Base-by-base conservation (phyloP, 2,797 vertebrate genomes). In the Myotis myotis region DNA sequence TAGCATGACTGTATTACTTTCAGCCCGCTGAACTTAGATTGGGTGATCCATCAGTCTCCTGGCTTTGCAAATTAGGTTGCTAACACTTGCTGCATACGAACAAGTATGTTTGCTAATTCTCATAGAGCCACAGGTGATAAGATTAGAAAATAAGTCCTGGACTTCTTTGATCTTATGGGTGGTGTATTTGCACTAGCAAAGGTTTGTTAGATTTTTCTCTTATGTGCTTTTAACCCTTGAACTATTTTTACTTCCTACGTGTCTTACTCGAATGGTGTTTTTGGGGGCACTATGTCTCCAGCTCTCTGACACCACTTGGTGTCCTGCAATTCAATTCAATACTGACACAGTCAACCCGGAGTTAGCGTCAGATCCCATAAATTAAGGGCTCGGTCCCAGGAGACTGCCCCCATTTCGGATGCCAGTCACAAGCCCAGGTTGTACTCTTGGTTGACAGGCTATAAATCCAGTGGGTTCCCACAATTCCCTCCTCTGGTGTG, bases 71-170 rank as follows among this genome's bases (percentile, higher is more conserved):
- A 82, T n/a, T 8, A 83, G 28, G 57, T 55, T 80, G 74, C 87
- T 49, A 64, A 55, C 51, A 25, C 17, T 30, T 13, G 9, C 19
- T 76, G 28, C 6, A 2, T 16, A 72, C 10, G 28, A 41, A n/a
- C 36, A 86, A 36, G 71, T 70, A 16, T 93, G 87, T 86, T 97
- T 93, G 94, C 91, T 30, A 60, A 57, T 92, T 92, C 57, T 62
- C 71, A 25, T 8, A 33, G 86, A 72, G 55, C 38, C 44, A 5
- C 8, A 36, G 70, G 66, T 47, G 93, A 96, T 97, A 96, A 96
- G 95, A 96, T 87, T 90, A 90, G 92, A 91, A 90, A 78, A 53
- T 33, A 68, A 83, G 23, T 41, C 64, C 70, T 41, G 30, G 55
- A 28, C 30, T 57, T 55, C 76, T 94, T 96, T 94, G 95, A 88